These are phyloP conservation scores for Oceanodroma leucorhoa DNA, from an alignment of 2,797 vertebrate genomes.

Conservation along the genomic window DNA sequence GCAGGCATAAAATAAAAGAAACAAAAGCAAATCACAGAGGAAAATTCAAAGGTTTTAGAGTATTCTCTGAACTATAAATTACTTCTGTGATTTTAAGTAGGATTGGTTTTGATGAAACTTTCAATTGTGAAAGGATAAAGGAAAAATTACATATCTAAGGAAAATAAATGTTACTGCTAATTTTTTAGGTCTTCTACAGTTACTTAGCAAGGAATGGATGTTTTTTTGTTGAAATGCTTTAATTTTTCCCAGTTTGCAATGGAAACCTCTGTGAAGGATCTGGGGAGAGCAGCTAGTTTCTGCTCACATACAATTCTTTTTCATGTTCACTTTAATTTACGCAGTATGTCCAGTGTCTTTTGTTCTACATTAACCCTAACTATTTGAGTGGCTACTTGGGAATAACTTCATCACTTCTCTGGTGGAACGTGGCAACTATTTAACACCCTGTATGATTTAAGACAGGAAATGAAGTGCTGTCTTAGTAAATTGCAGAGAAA, in stretches of 20 bases:
- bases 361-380: not conserved
- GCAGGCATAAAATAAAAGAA: not conserved
- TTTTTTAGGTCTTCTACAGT: not conserved
- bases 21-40: not conserved
- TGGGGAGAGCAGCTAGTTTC: not conserved
- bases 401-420: not conserved
- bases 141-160: not conserved
- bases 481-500: conserved; percentile 7
- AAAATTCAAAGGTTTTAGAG: not conserved
- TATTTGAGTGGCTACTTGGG: not conserved
- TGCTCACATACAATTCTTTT: not conserved
- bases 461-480: conserved; percentile 21
- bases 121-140: not conserved
- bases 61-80: not conserved
- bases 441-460: not conserved
- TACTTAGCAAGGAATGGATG: not conserved
- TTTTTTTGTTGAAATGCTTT: not conserved
- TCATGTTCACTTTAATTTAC: not conserved
- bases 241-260: not conserved
- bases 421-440: not conserved
- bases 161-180: not conserved
- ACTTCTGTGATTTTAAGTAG: not conserved
- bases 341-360: not conserved
- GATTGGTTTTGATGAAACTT: not conserved
- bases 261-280: not conserved